phyloP scores from a whole-genome alignment of 2,888 invertebrate species.

The Folsomia candida region DNA sequence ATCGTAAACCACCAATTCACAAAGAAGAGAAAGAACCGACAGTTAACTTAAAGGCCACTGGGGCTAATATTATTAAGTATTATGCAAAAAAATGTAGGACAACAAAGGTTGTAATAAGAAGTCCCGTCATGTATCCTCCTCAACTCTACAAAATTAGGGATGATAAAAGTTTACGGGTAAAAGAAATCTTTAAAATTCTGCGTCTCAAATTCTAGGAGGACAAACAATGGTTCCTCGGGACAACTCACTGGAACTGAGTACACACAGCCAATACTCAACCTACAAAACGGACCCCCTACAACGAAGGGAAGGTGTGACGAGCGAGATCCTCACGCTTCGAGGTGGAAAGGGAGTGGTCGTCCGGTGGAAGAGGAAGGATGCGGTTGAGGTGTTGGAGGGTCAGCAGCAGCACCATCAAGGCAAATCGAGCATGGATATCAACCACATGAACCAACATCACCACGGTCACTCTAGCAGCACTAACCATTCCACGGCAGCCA shows the following conservation, averaged over 20 bases:
- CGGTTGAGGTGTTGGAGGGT: conserved; percentile 27
- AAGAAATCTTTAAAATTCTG: too few species aligned
- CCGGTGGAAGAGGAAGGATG: conserved; percentile 47
- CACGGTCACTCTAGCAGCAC: not conserved
- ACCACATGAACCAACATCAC: conserved; percentile 11
- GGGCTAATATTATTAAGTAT: too few species aligned
- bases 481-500: not conserved
- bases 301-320: conserved; percentile 31
- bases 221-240: conserved; percentile 33
- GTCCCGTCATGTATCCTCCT: too few species aligned
- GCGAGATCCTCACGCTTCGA: conserved; percentile 46
- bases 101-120: too few species aligned
- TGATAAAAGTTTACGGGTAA: too few species aligned
- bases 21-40: too few species aligned
- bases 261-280: conserved; percentile 42
- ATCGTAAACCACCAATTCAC: too few species aligned
- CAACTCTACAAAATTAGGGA: too few species aligned
- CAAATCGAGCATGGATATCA: not conserved
- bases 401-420: not conserved
- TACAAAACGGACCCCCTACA: conserved; percentile 30
- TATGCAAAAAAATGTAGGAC: too few species aligned
- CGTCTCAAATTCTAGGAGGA: conserved; percentile 25
- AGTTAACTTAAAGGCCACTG: too few species aligned
- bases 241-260: conserved; percentile 46
- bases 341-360: conserved; percentile 48